Percentiles rank a stretch among this genome's conserved stretches.
Conservation (phyloP, 2,113 vertebrate species). For the Acanthisitta chloris region DNA sequence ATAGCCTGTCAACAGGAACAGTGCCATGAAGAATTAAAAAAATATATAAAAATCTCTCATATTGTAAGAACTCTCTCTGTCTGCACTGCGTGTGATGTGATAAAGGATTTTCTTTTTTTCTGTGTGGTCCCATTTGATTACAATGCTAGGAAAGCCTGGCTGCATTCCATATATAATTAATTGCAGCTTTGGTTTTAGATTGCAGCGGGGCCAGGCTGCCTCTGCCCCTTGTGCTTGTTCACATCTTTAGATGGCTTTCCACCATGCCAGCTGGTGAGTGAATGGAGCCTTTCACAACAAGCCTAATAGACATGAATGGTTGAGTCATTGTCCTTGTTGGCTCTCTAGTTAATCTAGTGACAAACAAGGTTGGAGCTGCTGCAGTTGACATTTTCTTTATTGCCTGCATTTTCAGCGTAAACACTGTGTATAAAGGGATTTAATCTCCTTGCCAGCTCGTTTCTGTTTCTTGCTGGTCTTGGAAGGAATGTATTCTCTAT, state of each 20-base stretch:
- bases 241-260: conserved; percentile 56
- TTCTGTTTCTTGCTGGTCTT: conserved; percentile 16
- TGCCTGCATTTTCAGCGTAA: conserved; percentile 36
- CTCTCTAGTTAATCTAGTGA: conserved; percentile 41
- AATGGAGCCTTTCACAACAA: conserved; percentile 63
- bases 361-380: conserved; percentile 58
- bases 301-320: conserved; percentile 44
- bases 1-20: neutral
- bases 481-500: neutral
- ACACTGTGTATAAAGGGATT: conserved; percentile 41
- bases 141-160: conserved; percentile 69
- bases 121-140: conserved; percentile 73
- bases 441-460: conserved; percentile 6
- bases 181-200: conserved; percentile 72
- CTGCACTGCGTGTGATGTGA: neutral
- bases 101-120: conserved; percentile 63
- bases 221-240: conserved; percentile 50
- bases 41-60: neutral
- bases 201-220: conserved; percentile 17
- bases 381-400: conserved; percentile 50
- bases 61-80: neutral
- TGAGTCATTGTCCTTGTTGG: conserved; percentile 39
- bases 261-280: conserved; percentile 74
- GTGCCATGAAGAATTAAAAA: neutral
- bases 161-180: conserved; percentile 74